A percentile compares a stretch with the other conserved stretches of the same genome.
These are phyloP conservation scores for Oegoconia quadripuncta DNA, from an alignment of 2,888 invertebrate genomes.

Conservation along the genomic window DNA sequence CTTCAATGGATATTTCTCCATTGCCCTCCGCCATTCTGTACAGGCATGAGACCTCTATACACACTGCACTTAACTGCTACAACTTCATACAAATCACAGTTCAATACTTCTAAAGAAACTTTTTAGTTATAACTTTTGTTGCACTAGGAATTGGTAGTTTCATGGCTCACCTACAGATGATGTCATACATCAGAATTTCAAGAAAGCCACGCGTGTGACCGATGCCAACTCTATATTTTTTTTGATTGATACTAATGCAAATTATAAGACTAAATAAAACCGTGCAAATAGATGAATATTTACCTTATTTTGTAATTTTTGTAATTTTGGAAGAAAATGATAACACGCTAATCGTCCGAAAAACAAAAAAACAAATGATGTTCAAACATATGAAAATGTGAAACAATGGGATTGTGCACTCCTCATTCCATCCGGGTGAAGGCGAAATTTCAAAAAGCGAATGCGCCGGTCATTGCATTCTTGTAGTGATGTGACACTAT, in stretches of 20 bases:
- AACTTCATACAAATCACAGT: conserved; percentile 17
- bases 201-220: conserved; percentile 64
- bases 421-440: conserved; percentile 76
- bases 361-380: conserved; percentile 80
- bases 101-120: conserved; percentile 32
- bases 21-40: conserved; percentile 92
- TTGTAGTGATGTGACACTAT: conserved; percentile 67
- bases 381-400: conserved; percentile 77
- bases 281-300: conserved; percentile 46
- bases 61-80: conserved; percentile 51
- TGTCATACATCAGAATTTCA: conserved; percentile 65
- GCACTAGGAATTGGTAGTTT: conserved; percentile 38
- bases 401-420: conserved; percentile 77
- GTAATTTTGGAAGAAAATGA: conserved; percentile 78
- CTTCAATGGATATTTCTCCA: conserved; percentile 89
- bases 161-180: conserved; percentile 58
- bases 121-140: conserved; percentile 24
- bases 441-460: conserved; percentile 74
- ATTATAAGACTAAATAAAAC: conserved; percentile 15
- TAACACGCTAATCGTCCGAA: conserved; percentile 76
- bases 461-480: conserved; percentile 67
- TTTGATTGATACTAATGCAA: conserved; percentile 24
- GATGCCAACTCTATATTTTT: conserved; percentile 37
- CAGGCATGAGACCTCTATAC: conserved; percentile 63
- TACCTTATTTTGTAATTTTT: conserved; percentile 78